Evolutionary conservation across 2,113 vertebrate genomes (phyloP), one percentile per base, ranked within the genome.

Genomic region (Ameiurus melas): DNA sequence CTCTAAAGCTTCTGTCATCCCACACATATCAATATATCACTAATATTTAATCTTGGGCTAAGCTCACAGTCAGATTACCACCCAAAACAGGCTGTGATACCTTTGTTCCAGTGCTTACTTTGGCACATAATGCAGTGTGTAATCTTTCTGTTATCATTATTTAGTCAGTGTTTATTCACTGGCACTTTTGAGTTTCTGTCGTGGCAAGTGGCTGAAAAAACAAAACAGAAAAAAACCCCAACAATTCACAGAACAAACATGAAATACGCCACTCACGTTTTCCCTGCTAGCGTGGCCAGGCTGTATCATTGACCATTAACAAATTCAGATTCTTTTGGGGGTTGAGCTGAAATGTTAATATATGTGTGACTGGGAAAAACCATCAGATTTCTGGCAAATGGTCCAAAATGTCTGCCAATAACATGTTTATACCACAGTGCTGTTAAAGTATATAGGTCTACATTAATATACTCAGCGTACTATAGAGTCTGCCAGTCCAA

Each of bases 231-330:
- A 47, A 47, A 30, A 84, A n/a, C 25, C 19, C 4, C 30, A 22
- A 8, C n/a, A 80, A 58, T 79, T 79, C 68, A 90, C 92, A 92
- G 93, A 94, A 94, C 93, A 92, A 94, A 93, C 94, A 94, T 90
- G 92, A 84, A 68, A 90, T 89, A 92, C 90, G 87, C 90, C 86
- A 90, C 92, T 93, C 92, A 94, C 91, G 92, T 93, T 94, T 89
- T 90, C 88, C 90, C 93, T 91, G 94, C 94, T 94, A 94, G 94
- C 91, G 88, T 90, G 93, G 92, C 93, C 85, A 68, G 87, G 57
- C 84, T 90, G 92, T 92, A 92, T 94, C 92, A 92, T n/a, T 90
- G 88, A n/a, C n/a, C n/a, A n/a, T n/a, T 84, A 17, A 25, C 19
- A 47, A 22, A 84, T 53, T 43, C n/a, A 57, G 22, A 19, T 33